Percentiles rank a stretch among this genome's conserved stretches.
phyloP scores from a whole-genome alignment of 2,888 invertebrate species.

The Acrobasis repandana region DNA sequence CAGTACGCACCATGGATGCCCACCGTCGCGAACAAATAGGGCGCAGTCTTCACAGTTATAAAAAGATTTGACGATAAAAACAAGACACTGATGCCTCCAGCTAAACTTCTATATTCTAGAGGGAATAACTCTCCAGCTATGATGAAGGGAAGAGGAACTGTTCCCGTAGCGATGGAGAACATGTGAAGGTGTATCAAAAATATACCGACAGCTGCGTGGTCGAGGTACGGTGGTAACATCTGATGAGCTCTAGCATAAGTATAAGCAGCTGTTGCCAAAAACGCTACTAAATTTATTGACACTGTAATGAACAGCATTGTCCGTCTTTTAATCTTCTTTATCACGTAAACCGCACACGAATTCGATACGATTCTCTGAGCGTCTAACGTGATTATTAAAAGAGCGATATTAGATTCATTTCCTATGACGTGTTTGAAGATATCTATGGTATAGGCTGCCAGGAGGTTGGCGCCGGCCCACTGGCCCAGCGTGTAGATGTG shows the following conservation, averaged over 20 bases:
- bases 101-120: slow-evolving; percentile 81
- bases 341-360: slow-evolving; percentile 46
- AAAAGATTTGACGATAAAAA: slow-evolving; percentile 58
- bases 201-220: slow-evolving; percentile 53
- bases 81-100: slow-evolving; percentile 65
- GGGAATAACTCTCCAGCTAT: slow-evolving; percentile 87
- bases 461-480: slow-evolving; percentile 54
- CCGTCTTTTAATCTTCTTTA: slow-evolving; percentile 51
- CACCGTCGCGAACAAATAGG: slow-evolving; percentile 48
- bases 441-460: slow-evolving; percentile 52
- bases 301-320: slow-evolving; percentile 52
- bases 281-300: slow-evolving; percentile 42
- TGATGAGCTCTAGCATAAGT: slow-evolving; percentile 45
- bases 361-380: slow-evolving; percentile 53
- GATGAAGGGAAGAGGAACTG: slow-evolving; percentile 85
- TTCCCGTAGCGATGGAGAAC: slow-evolving; percentile 79
- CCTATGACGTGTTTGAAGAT: slow-evolving; percentile 52
- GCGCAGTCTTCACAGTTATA: slow-evolving; percentile 55
- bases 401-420: slow-evolving; percentile 41
- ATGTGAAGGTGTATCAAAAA: slow-evolving; percentile 64
- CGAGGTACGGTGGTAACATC: slow-evolving; percentile 40
- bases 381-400: slow-evolving; percentile 51
- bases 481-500: slow-evolving; percentile 54
- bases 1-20: slow-evolving; percentile 57
- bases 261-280: slow-evolving; percentile 48